A percentile compares a stretch with the other conserved stretches of the same genome.
These are phyloP conservation scores for Capitulum mitella DNA, from an alignment of 2,888 invertebrate genomes.

Conservation along the genomic window DNA sequence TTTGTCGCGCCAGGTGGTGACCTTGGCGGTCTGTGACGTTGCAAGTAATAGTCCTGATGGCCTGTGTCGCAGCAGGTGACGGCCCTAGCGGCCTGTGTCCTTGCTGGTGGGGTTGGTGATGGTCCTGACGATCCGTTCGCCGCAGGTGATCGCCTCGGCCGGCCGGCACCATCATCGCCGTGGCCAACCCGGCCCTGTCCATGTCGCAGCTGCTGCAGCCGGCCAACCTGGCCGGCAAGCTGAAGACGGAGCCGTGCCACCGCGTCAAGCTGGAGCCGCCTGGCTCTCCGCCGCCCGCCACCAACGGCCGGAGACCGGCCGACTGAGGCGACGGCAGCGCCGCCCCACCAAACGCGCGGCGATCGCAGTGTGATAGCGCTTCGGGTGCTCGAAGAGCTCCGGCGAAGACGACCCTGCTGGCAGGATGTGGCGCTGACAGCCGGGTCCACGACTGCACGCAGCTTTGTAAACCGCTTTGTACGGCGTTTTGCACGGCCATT, in stretches of 20 bases:
- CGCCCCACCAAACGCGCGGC: not conserved
- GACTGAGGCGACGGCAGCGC: constrained; percentile 13
- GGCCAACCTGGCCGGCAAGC: constrained; percentile 27
- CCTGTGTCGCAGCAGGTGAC: too few relatives aligned
- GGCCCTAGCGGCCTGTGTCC: too few relatives aligned
- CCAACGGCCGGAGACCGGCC: not conserved
- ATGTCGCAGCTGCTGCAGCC: constrained; percentile 32
- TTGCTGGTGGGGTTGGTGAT: not conserved
- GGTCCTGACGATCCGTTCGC: not conserved
- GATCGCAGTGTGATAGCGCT: not conserved
- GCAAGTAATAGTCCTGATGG: too few relatives aligned
- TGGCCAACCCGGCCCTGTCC: constrained; percentile 75
- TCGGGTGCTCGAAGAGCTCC: not conserved
- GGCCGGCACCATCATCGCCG: constrained; percentile 82
- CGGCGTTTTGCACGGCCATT: not conserved
- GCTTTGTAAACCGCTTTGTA: not conserved
- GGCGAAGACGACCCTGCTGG: not conserved
- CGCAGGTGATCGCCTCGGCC: constrained; percentile 69
- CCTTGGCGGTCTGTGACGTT: too few relatives aligned
- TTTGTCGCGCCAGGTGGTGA: too few relatives aligned
- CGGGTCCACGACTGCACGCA: not conserved
- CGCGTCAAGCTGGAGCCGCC: constrained; percentile 1
- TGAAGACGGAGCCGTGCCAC: not conserved
- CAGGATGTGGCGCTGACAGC: not conserved
- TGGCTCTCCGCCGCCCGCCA: not conserved